These are phyloP conservation scores for Xestobium rufovillosum DNA, from an alignment of 2,888 invertebrate genomes.

Conservation along the genomic window DNA sequence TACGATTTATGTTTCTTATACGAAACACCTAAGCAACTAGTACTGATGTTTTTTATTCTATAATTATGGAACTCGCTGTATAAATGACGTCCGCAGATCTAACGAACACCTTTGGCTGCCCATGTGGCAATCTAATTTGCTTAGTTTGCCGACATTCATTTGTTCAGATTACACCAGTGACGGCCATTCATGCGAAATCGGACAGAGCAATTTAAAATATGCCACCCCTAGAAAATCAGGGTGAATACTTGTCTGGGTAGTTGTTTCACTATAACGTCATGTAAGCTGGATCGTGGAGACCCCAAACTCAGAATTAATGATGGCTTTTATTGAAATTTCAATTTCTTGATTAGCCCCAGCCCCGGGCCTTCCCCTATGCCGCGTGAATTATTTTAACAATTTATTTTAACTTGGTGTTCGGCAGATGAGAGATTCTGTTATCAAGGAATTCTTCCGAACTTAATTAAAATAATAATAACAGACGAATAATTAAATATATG, in stretches of 20 bases:
- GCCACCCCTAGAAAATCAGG: slow-evolving; percentile 19
- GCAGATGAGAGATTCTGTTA: too few species aligned
- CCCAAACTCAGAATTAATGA: slow-evolving; percentile 58
- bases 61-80: too few species aligned
- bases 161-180: slow-evolving; percentile 52
- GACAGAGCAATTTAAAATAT: too few species aligned
- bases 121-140: slow-evolving; percentile 58
- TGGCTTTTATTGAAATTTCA: slow-evolving; percentile 63
- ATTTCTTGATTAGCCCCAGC: slow-evolving; percentile 53
- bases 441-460: too few species aligned
- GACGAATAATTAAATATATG: too few species aligned
- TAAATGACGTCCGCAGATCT: too few species aligned
- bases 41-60: too few species aligned
- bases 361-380: slow-evolving; percentile 17
- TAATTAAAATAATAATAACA: too few species aligned
- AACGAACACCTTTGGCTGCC: slow-evolving; percentile 24
- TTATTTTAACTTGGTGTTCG: too few species aligned
- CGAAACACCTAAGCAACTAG: too few species aligned
- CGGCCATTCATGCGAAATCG: slow-evolving; percentile 29
- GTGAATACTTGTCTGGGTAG: slow-evolving; percentile 21
- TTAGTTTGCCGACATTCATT: slow-evolving; percentile 57
- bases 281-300: slow-evolving; percentile 32
- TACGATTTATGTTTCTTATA: too few species aligned
- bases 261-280: slow-evolving; percentile 33
- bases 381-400: slow-evolving; percentile 40